Evolutionary conservation across 2,113 vertebrate genomes (phyloP), one percentile per base, ranked within the genome.

Genomic region (Neodontobutis hainanensis): DNA sequence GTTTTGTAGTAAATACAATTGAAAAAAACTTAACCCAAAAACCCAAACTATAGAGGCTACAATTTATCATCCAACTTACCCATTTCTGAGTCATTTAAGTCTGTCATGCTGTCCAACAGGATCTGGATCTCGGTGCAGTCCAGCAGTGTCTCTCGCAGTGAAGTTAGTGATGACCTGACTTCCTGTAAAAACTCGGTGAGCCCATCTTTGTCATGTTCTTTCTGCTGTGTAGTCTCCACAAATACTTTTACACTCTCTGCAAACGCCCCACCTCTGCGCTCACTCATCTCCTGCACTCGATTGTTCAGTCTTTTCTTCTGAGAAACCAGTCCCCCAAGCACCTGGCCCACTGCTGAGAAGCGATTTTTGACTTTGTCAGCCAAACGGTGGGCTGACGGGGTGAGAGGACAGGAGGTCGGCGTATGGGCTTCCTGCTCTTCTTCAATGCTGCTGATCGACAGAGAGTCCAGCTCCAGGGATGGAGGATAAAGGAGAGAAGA

Each of bases 101-200:
- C 92, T 1, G 80, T 78, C 8, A 91, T 70, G 61, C 85, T 74
- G 51, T 95, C 92, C 76, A 92, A 65, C 66, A 93, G 11, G 2
- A 77, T 58, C 49, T 90, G 90, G 66, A 96, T 89, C 6, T 94
- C 91, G 0, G 85, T 70, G 67, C 84, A 86, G 42, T 94, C 92
- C 6, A 90, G 52, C 68, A 97, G 83, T 0, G 85, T 89, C 19
- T 92, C 91, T 70, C 89, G 92, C 38, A 96, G 88, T 19, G 84
- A 90, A 0, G 89, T 92, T 6, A 97, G 93, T 3, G 91, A 87
- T 40, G 90, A 81, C 35, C 94, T 94, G 64, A 95, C 88, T 27
- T 94, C 93, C 89, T 96, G 95, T n/a, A 97, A 83, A 82, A 94
- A 87, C 70, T 95, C 94, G 0, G 62, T 88, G 19, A 69, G 34